phyloP scores from a whole-genome alignment of 2,113 vertebrate species.

The Perognathus longimembris region DNA sequence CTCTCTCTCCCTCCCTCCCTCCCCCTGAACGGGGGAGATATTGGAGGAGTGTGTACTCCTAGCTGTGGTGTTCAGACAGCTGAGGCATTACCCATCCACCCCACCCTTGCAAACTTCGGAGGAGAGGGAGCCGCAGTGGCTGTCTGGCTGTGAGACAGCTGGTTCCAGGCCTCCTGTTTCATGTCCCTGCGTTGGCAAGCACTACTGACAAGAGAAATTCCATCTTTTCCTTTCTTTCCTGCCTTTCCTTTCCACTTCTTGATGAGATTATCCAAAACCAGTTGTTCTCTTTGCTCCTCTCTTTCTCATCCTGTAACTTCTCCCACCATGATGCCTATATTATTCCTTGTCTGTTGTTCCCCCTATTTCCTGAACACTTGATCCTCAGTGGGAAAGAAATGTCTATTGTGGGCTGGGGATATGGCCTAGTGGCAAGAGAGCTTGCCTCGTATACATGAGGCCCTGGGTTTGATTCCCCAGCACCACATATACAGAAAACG shows the following conservation, averaged over 20 bases:
- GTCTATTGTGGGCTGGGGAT: not conserved
- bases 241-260: not conserved
- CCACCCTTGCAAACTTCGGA: not conserved
- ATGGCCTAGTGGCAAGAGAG: too few species aligned
- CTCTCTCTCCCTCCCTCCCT: not conserved
- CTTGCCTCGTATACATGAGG: too few species aligned
- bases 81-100: not conserved
- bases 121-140: not conserved
- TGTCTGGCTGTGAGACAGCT: not conserved
- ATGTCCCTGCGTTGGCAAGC: slow-evolving; percentile 29
- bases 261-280: slow-evolving; percentile 29
- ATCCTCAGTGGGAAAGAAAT: not conserved
- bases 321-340: not conserved
- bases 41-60: not conserved
- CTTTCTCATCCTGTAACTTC: not conserved
- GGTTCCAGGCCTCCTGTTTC: slow-evolving; percentile 1
- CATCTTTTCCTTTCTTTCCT: slow-evolving; percentile 16
- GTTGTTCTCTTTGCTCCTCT: not conserved
- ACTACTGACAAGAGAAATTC: not conserved
- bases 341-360: not conserved
- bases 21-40: not conserved
- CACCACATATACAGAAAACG: too few species aligned
- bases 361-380: not conserved
- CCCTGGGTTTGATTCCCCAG: too few species aligned
- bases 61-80: slow-evolving; percentile 18